Evolutionary conservation across 1,140 invertebrate species (phyloP), one percentile per base, ranked within the genome.

Genomic region (Papilio helenus): DNA sequence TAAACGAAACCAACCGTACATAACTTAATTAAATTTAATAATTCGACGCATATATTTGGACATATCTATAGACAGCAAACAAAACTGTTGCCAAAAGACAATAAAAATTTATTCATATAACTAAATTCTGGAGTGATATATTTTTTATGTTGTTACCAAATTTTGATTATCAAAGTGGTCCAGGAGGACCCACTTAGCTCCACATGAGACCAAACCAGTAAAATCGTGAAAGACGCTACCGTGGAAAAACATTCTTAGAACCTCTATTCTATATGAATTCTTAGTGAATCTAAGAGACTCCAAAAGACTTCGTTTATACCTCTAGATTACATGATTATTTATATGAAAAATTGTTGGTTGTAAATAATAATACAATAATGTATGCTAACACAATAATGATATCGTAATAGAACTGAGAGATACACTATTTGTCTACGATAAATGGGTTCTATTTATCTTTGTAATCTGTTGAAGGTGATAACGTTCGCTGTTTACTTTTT

Each of bases 391-490:
- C 58, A 61, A 61, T 61, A 61, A 61, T 23, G 58, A 61, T 61
- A 26, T 26, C 26, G 61, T 34, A 34, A 29, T 29, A 68, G 1
- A 68, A 68, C 12, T 68, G 12, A 68, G 26, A 68, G 61, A 10
- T 29, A 29, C 61, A 34, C 61, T 68, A 68, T 68, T 68, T 68
- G 61, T 68, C 61, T 68, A 68, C 29, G 61, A 34, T 68, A 68
- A 68, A 68, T 68, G 26, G 26, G 20, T 23, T 3, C 61, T 68
- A 68, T 68, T 68, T 68, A 29, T 68, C 61, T 68, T 68, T 68
- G 61, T 68, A 68, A 68, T 68, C 61, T 68, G 61, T 68, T 68
- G 23, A 68, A 68, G 61, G 61, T 34, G 26, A 23, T 61, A 68
- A 34, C 26, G 14, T 26, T 23, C 58, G 14, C 3, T 29, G 61